phyloP scores from a whole-genome alignment of 2,797 vertebrate species.

The Psittacula derbiana region DNA sequence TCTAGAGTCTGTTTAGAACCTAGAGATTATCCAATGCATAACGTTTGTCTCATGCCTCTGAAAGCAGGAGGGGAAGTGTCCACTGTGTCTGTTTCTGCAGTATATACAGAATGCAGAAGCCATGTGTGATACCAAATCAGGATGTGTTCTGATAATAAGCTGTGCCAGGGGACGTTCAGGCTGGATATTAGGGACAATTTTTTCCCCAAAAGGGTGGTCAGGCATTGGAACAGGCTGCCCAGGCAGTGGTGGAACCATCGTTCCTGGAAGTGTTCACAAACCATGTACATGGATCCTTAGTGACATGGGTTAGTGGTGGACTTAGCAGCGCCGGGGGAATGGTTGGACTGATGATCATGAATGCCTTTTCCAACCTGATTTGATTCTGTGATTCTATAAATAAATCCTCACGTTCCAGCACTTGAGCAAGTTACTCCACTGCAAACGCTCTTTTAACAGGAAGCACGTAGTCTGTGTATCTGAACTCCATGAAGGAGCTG shows the following conservation, averaged over 20 bases:
- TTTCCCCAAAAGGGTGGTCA: too few relatives aligned
- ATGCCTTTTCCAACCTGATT: too few relatives aligned
- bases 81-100: neutral
- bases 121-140: neutral
- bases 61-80: neutral
- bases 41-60: neutral
- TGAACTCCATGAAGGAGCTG: neutral
- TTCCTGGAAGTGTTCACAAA: too few relatives aligned
- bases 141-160: neutral
- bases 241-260: too few relatives aligned
- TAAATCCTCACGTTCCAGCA: neutral
- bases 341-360: too few relatives aligned
- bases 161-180: too few relatives aligned
- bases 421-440: neutral
- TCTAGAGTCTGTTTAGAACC: neutral
- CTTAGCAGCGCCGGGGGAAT: too few relatives aligned
- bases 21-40: neutral
- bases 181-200: too few relatives aligned
- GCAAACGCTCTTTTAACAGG: neutral
- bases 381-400: too few relatives aligned
- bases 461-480: accelerated
- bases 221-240: too few relatives aligned
- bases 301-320: too few relatives aligned
- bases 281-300: too few relatives aligned
- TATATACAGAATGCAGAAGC: neutral